Conservation (phyloP, 1,140 invertebrate species). For the Manduca sexta region DNA sequence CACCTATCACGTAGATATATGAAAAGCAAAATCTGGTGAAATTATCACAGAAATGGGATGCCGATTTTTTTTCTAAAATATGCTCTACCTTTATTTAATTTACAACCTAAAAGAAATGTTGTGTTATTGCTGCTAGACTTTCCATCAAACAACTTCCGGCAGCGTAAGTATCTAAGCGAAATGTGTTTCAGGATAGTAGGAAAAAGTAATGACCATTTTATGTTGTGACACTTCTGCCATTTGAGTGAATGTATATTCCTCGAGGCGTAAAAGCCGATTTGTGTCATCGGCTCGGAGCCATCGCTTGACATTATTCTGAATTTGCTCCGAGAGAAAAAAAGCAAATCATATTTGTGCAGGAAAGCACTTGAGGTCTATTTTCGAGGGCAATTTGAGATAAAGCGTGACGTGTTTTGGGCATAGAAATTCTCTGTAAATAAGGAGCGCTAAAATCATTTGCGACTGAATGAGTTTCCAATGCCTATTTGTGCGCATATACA, state of each 20-base stretch:
- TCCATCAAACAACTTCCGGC: too few species aligned
- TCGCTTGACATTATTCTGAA: slow-evolving; percentile 33
- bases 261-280: slow-evolving; percentile 49
- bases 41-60: too few species aligned
- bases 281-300: slow-evolving; percentile 26
- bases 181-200: not conserved
- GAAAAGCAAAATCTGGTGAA: too few species aligned
- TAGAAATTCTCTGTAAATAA: slow-evolving; percentile 22
- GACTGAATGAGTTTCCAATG: slow-evolving; percentile 5
- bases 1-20: too few species aligned
- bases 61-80: too few species aligned
- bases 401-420: slow-evolving; percentile 13
- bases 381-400: slow-evolving; percentile 25
- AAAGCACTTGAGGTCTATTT: slow-evolving; percentile 30
- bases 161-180: too few species aligned
- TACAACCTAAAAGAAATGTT: too few species aligned
- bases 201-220: slow-evolving; percentile 21
- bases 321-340: slow-evolving; percentile 32
- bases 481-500: not conserved
- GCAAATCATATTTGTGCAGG: slow-evolving; percentile 40
- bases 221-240: slow-evolving; percentile 12
- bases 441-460: slow-evolving; percentile 13
- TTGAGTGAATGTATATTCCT: slow-evolving; percentile 33
- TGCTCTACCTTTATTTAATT: too few species aligned
- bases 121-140: too few species aligned